phyloP scores from a whole-genome alignment of 2,113 vertebrate species.

The Cyprinodon variegatus region DNA sequence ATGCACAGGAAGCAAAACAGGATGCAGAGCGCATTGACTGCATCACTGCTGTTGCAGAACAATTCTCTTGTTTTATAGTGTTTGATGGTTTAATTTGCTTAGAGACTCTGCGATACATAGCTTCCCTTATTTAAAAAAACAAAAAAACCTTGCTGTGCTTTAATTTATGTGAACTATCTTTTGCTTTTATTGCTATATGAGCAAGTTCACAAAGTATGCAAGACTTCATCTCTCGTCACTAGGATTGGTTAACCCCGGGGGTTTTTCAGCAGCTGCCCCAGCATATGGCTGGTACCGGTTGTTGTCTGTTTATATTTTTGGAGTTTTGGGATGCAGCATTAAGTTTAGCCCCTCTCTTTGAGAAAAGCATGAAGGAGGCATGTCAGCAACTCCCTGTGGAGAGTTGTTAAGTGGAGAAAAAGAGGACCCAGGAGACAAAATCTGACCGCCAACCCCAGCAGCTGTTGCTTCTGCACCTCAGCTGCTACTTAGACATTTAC shows the following conservation, averaged over 20 bases:
- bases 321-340: constrained; percentile 67
- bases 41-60: constrained; percentile 44
- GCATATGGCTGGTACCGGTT: constrained; percentile 61
- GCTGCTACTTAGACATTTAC: constrained; percentile 52
- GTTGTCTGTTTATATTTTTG: constrained; percentile 76
- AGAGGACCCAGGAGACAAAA: constrained; percentile 41
- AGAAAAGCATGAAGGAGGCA: constrained; percentile 46
- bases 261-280: constrained; percentile 59
- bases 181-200: neutral
- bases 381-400: constrained; percentile 47
- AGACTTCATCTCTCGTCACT: constrained; percentile 21
- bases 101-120: neutral
- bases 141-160: neutral
- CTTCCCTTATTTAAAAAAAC: neutral
- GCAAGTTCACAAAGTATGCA: constrained; percentile 1
- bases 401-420: constrained; percentile 39
- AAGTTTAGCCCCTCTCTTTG: constrained; percentile 73
- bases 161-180: neutral
- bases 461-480: constrained; percentile 69
- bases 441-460: constrained; percentile 56
- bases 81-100: too few species aligned
- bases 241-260: constrained; percentile 24
- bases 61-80: constrained; percentile 13
- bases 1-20: constrained; percentile 78
- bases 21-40: constrained; percentile 69